A percentile compares a stretch with the other conserved stretches of the same genome.
phyloP scores from a whole-genome alignment of 2,113 vertebrate genomes.

The Gallinago paraguaiae region DNA sequence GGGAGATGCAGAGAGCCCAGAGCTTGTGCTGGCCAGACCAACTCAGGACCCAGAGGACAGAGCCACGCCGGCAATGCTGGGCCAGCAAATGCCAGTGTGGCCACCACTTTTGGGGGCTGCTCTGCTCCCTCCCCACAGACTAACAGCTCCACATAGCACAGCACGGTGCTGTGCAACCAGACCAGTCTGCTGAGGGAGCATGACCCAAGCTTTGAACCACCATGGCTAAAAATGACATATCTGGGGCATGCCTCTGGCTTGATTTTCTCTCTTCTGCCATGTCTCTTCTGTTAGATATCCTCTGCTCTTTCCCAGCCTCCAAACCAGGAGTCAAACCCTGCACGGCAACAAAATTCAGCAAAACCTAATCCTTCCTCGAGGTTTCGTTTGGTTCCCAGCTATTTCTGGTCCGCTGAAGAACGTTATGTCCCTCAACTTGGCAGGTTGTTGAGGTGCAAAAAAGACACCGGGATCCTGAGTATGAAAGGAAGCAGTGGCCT shows the following conservation, averaged over 20 bases:
- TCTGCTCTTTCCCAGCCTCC: background rate
- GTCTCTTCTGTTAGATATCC: background rate
- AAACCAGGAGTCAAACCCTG: background rate
- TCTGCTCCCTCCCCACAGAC: background rate
- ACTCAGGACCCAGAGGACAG: background rate
- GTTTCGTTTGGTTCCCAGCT: background rate
- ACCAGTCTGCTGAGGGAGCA: background rate
- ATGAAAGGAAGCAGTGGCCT: background rate
- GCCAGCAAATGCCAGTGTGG: background rate
- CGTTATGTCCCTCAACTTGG: background rate
- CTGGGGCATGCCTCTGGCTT: background rate
- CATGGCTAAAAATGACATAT: background rate
- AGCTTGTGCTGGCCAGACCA: background rate
- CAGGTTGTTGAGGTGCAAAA: background rate
- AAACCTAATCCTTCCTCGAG: fast-evolving
- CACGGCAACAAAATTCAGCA: background rate
- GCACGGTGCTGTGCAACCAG: background rate
- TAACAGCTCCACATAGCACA: background rate
- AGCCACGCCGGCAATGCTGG: background rate
- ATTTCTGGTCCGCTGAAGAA: background rate
- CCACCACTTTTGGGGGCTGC: background rate
- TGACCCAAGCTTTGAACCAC: background rate
- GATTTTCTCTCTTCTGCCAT: background rate
- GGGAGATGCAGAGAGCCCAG: background rate
- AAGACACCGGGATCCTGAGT: background rate